Evolutionary conservation across 2,888 invertebrate species (phyloP).

Genomic region (Papilio gigon): DNA sequence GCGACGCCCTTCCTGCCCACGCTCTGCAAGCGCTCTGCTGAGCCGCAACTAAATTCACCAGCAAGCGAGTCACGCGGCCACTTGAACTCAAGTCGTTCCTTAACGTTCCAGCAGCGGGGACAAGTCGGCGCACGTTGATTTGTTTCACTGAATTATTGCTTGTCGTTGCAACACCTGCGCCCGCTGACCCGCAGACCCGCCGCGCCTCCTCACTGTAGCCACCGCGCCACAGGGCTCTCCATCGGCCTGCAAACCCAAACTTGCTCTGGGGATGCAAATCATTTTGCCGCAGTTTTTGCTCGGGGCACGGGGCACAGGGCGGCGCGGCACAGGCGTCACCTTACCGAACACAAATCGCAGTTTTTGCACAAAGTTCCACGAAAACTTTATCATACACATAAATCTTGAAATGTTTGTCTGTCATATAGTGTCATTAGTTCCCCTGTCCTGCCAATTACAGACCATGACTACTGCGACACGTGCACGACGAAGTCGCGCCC

Average conservation of each 20-base stretch:
- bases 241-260: no score
- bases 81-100: no score
- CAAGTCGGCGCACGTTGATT: no score
- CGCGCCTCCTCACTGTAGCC: no score
- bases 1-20: conserved; percentile 42
- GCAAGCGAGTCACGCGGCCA: no score
- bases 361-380: conserved; percentile 32
- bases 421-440: conserved; percentile 18
- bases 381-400: conserved; percentile 27
- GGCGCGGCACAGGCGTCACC: not conserved
- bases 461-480: not conserved
- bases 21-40: conserved; percentile 10
- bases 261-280: not conserved
- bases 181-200: no score
- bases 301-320: not conserved
- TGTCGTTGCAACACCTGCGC: no score
- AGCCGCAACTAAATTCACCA: not conserved
- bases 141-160: no score
- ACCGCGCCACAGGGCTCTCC: no score
- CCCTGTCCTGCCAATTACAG: not conserved
- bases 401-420: conserved; percentile 19
- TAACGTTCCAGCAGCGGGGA: no score
- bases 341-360: conserved; percentile 12
- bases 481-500: conserved; percentile 5
- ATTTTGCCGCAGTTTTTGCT: not conserved